Evolutionary conservation across 2,888 invertebrate species (phyloP).

Genomic region (Chloroclystis v-ata): DNA sequence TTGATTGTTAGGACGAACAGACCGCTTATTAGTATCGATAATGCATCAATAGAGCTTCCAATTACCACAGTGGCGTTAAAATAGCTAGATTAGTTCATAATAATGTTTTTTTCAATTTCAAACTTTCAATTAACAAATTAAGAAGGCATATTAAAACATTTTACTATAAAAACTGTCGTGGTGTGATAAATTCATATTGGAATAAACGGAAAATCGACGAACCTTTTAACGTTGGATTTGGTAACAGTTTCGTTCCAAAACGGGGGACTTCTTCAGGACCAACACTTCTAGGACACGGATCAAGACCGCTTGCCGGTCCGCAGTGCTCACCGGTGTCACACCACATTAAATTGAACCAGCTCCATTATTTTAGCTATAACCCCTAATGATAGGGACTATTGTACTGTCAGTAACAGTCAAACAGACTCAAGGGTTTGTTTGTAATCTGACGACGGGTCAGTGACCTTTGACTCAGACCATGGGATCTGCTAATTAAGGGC

Average conservation of each 20-base stretch:
- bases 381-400: constrained; percentile 22
- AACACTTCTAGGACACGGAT: too few species aligned
- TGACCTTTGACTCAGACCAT: constrained; percentile 12
- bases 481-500: background rate
- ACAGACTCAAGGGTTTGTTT: constrained; percentile 20
- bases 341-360: constrained; percentile 1
- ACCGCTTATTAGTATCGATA: constrained; percentile 18
- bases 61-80: background rate
- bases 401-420: constrained; percentile 20
- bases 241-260: too few species aligned
- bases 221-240: too few species aligned
- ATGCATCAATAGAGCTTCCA: constrained; percentile 12
- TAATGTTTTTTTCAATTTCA: too few species aligned
- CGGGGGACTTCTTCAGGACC: too few species aligned
- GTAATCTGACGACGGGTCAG: constrained; percentile 18
- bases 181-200: too few species aligned
- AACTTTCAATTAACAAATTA: too few species aligned
- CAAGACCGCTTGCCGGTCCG: too few species aligned
- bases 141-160: too few species aligned
- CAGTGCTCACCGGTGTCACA: too few species aligned
- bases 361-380: constrained; percentile 1
- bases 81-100: constrained; percentile 1
- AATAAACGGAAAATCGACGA: too few species aligned
- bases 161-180: too few species aligned
- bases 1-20: constrained; percentile 3